Percentiles rank a stretch among this genome's conserved stretches.
Conservation (phyloP, 2,113 vertebrate species). For the Camarhynchus parvulus region DNA sequence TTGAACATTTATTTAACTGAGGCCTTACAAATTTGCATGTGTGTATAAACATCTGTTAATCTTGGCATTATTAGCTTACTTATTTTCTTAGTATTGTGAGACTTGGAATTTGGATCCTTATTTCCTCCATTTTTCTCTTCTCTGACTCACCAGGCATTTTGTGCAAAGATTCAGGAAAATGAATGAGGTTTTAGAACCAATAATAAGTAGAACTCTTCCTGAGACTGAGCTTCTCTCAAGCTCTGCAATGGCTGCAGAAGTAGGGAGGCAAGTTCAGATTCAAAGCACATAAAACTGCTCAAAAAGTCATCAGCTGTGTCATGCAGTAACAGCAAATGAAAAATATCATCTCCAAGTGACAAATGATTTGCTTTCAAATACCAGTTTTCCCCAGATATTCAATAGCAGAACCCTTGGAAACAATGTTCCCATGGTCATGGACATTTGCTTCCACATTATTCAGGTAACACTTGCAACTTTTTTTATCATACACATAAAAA, state of each 20-base stretch:
- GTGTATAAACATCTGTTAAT: neutral
- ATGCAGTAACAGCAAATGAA: neutral
- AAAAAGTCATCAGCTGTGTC: neutral
- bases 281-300: neutral
- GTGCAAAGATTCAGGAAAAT: neutral
- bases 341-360: neutral
- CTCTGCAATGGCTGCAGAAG: neutral
- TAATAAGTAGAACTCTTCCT: neutral
- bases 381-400: neutral
- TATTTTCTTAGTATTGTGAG: neutral
- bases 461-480: neutral
- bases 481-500: neutral
- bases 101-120: neutral
- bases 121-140: neutral
- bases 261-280: neutral
- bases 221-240: neutral
- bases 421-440: neutral
- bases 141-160: neutral
- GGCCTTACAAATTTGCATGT: neutral
- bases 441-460: neutral
- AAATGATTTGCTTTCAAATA: conserved; percentile 4
- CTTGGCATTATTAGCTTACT: neutral
- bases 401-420: neutral
- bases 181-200: neutral
- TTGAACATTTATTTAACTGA: neutral